phyloP scores from a whole-genome alignment of 2,888 invertebrate genomes.

The Oscheius sp. region DNA sequence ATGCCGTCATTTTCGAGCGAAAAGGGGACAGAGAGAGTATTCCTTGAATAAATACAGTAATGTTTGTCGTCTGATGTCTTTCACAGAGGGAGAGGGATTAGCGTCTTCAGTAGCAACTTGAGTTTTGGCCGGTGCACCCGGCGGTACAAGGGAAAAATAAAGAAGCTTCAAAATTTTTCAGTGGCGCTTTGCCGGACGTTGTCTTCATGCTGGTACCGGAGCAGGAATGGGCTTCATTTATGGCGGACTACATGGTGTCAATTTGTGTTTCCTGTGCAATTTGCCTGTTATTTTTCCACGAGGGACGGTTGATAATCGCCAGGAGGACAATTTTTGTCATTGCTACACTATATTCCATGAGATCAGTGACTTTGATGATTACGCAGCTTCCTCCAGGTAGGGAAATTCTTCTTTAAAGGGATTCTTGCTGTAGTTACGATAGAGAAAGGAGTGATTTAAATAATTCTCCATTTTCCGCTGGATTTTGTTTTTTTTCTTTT shows the following conservation, averaged over 20 bases:
- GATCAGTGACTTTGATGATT: slow-evolving; percentile 51
- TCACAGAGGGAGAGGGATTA: neutral
- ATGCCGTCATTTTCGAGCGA: neutral
- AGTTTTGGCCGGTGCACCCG: neutral
- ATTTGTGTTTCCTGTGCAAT: slow-evolving; percentile 34
- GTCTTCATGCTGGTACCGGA: slow-evolving; percentile 58
- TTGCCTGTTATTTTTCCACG: slow-evolving; percentile 45
- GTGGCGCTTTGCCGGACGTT: slow-evolving; percentile 59
- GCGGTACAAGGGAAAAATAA: neutral
- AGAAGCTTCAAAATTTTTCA: slow-evolving; percentile 27
- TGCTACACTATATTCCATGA: slow-evolving; percentile 57
- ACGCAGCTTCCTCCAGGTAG: slow-evolving; percentile 63
- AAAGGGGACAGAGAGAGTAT: neutral
- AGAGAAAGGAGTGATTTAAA: no score
- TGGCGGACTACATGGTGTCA: slow-evolving; percentile 46
- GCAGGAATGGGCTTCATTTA: slow-evolving; percentile 54
- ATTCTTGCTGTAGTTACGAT: no score
- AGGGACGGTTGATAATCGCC: slow-evolving; percentile 44
- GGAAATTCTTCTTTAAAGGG: no score
- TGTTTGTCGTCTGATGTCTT: neutral
- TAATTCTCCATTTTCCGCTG: no score
- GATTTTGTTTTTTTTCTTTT: no score
- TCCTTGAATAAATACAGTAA: neutral
- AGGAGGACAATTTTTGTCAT: slow-evolving; percentile 57
- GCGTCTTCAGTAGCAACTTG: neutral